Base-by-base conservation (phyloP, 2,888 invertebrate genomes). In the Dynastes grantii region DNA sequence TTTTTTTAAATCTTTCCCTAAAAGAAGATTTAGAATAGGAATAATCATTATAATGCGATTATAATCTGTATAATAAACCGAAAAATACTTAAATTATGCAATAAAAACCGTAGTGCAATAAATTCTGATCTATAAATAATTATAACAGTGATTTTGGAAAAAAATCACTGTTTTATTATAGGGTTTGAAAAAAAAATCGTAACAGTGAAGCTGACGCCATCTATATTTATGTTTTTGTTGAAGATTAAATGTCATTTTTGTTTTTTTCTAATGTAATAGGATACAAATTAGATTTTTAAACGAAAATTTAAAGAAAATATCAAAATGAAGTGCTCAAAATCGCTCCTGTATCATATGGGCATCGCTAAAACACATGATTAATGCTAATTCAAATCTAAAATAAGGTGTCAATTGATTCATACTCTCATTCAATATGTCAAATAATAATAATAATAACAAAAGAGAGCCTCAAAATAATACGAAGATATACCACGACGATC, bases 351-450 rank as follows among this genome's bases (percentile, higher is more conserved):
- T 32, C 37, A 37, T n/a, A 58, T 4, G 37, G n/a, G 40, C 11
- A 27, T 37, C 22, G 55, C 51, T 27, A 37, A 73, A 32, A 37
- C n/a, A 45, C 40, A 67, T 27, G 40, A 70, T 53, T 53, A 70
- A 29, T 29, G 29, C 13, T 27, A 32, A 32, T 53, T 27, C 13
- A 9, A 11, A 32, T 61, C 22, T 64, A 45, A 16, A 65, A 53
- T 67, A 29, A 51, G 40, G 55, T 53, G 61, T 77, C 70, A 77
- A 77, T 71, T 77, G 71, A 63, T 71, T 63, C 51, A 51, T 71
- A 16, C 16, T 70, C 27, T 40, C 68, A 45, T 79, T 45, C 79
- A 79, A 77, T 79, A 79, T 79, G 79, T 79, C 79, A 55, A 16
- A 16, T 16, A 77, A 71, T 49, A 58, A 65, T 55, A 55, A 55